A percentile compares a stretch with the other conserved stretches of the same genome.
phyloP scores from a whole-genome alignment of 2,797 vertebrate genomes.

The Tokudaia tokunoshimensis region DNA sequence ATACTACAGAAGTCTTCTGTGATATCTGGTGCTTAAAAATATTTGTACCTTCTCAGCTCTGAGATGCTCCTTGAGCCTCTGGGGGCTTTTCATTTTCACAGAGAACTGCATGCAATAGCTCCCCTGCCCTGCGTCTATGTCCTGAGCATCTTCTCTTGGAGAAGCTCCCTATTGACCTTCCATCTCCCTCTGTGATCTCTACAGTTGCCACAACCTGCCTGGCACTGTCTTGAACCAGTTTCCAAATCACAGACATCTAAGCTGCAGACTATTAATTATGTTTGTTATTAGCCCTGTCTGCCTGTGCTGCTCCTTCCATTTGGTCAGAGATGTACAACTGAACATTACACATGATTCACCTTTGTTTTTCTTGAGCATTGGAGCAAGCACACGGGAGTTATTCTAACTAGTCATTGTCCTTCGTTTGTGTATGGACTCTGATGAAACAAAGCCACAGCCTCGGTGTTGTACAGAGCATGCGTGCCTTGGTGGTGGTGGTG shows the following conservation, averaged over 20 bases:
- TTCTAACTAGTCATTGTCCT: not conserved
- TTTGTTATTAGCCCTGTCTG: constrained; percentile 55
- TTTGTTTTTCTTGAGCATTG: constrained; percentile 54
- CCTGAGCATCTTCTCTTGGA: constrained; percentile 15
- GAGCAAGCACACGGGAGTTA: constrained; percentile 9
- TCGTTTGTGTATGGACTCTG: not conserved
- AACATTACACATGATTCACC: constrained; percentile 15
- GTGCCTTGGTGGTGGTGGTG: not conserved
- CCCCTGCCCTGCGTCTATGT: not conserved
- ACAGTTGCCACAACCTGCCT: constrained; percentile 54
- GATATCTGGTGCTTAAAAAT: not conserved
- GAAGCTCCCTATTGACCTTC: constrained; percentile 51
- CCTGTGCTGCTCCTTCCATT: not conserved
- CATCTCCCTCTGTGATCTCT: constrained; percentile 20
- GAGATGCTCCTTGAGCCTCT: not conserved
- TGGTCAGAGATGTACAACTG: constrained; percentile 36
- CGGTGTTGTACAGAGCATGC: not conserved
- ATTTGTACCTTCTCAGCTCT: not conserved
- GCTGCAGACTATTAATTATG: constrained; percentile 67
- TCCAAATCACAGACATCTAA: constrained; percentile 69
- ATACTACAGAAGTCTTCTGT: not conserved
- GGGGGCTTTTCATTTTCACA: not conserved
- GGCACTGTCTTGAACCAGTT: constrained; percentile 72
- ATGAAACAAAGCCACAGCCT: not conserved
- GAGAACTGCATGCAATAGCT: not conserved